Evolutionary conservation across 2,888 invertebrate genomes (phyloP), one percentile per base, ranked within the genome.

Genomic region (Polylopha cassiicola): DNA sequence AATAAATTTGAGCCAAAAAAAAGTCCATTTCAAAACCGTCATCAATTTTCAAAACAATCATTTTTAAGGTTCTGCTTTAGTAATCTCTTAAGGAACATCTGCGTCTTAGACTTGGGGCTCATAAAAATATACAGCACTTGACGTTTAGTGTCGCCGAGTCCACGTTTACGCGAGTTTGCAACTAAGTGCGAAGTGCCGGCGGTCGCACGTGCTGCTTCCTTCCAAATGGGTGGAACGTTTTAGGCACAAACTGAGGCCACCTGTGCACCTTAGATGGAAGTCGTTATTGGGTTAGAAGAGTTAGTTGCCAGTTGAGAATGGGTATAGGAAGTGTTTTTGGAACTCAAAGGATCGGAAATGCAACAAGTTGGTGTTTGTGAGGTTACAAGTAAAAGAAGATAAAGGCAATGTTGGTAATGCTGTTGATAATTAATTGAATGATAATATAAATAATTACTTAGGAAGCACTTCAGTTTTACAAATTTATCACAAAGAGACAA

Each of bases 181-280:
- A 69, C 61, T 65, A 67, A 74, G 80, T 78, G 80, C 65, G 55
- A 76, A 80, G 69, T 65, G 70, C n/a, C n/a, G n/a, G 11, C 10
- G 22, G 65, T 56, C 61, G 64, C 82, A 81, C 74, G 70, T 84
- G 82, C 62, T 59, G 38, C 20, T 48, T 48, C 44, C 45, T 55
- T 55, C 60, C 51, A 68, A 81, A 82, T 78, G 74, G 72, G 51
- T 45, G 56, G 46, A 58, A 64, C 71, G 72, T 71, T 78, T 79
- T 73, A 74, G 67, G 59, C 64, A 55, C 48, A 55, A 49, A 50
- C 55, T 50, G 36, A 39, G 44, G 42, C 48, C 84, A 84, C 81
- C 84, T 84, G 84, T 59, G 49, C 42, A 45, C 47, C 51, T 50
- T 48, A 47, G 53, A 51, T 54, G 55, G 48, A 61, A 58, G 51